Evolutionary conservation across 2,113 vertebrate species (phyloP).

Genomic region (Colius striatus): DNA sequence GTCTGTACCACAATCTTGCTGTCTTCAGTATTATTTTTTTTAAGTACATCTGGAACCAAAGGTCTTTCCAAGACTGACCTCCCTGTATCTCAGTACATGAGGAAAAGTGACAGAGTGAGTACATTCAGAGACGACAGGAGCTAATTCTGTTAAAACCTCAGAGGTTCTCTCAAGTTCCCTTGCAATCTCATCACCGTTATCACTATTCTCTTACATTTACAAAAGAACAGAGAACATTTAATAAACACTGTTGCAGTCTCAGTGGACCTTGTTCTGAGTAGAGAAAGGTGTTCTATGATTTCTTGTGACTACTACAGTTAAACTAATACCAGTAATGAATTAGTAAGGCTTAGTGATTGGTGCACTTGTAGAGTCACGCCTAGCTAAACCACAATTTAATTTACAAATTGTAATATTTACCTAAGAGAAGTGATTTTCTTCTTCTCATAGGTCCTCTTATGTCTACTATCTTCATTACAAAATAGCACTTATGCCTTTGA

Average conservation of each 20-base stretch:
- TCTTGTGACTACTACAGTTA: not conserved
- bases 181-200: not conserved
- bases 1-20: not conserved
- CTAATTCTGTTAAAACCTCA: fast-evolving
- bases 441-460: not conserved
- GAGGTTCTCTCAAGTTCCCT: not conserved
- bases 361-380: not conserved
- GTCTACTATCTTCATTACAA: not conserved
- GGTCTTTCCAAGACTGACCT: not conserved
- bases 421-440: not conserved
- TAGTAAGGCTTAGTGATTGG: not conserved
- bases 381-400: not conserved
- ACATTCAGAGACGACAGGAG: not conserved
- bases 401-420: not conserved
- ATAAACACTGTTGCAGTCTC: not conserved
- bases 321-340: not conserved
- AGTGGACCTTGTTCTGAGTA: not conserved
- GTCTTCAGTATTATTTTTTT: not conserved
- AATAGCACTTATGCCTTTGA: not conserved
- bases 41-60: not conserved
- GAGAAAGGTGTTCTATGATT: not conserved
- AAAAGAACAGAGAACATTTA: not conserved
- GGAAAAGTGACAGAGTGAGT: not conserved
- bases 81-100: not conserved
- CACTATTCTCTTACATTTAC: not conserved